Evolutionary conservation across 2,888 invertebrate genomes (phyloP), one percentile per base, ranked within the genome.

Genomic region (Ommatoiulus sabulosus): DNA sequence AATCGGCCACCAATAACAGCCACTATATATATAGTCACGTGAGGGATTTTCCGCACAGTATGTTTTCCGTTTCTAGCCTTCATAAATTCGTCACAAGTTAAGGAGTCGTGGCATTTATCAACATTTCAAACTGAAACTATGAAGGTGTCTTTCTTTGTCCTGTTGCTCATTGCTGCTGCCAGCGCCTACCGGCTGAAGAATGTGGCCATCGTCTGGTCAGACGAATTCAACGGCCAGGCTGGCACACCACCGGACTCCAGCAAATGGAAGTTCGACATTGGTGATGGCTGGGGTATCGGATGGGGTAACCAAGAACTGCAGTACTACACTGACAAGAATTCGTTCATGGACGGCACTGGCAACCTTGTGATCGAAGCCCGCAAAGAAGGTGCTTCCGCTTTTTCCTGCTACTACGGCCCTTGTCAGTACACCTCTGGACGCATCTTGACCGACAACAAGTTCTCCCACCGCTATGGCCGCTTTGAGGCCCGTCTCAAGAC

Each of bases 231-330:
- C 4, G 80, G 80, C 10, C 80, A 20, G 1, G n/a, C 88, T 3
- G 88, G 88, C 10, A 84, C 43, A 10, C 10, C 6, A 17, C 88
- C 88, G 17, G 88, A 88, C 20, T n/a, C 20, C 1, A 80, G 80
- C n/a, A 88, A 88, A 46, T 88, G 88, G 88, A 20, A 20, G 3
- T 88, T 35, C 88, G 80, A 88, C 80, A 84, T 88, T 17, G 88
- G 88, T 5, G n/a, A n/a, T n/a, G n/a, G n/a, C n/a, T n/a, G n/a
- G n/a, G 88, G 46, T 17, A 8, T 52, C 17, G 87, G 87, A 4
- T 88, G 88, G 88, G 80, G 80, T n/a, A 88, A 88, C 52, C 2
- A 43, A 4, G 88, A 88, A 44, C 44, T 7, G 24, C 43, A 88
- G 20, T 88, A 88, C 84, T 88, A 88, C 84, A 88, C 88, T 2